Evolutionary conservation across 2,113 vertebrate genomes (phyloP), one percentile per base, ranked within the genome.

Genomic region (Dicentrarchus labrax): DNA sequence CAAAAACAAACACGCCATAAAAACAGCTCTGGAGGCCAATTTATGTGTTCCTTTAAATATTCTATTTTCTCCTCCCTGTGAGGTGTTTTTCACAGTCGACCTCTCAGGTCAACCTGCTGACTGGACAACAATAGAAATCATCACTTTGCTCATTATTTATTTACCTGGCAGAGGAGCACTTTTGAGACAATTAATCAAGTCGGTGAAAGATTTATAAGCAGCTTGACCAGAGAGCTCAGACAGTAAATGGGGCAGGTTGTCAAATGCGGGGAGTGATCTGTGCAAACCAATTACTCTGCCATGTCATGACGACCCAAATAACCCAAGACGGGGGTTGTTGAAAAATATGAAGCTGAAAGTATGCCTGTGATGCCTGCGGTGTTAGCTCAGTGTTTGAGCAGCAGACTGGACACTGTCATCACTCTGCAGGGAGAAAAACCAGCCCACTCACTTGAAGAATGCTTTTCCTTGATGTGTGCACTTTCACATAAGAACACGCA

Each of bases 161-260:
- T 94, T 93, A 95, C 89, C 88, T 92, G 87, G 86, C 79, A 73
- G 76, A 88, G 88, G 77, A 88, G 91, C 89, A 90, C 89, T 94
- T 93, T 82, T 90, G 83, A 91, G 90, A 92, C 93, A 90, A 94
- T 95, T 94, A 94, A 95, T 94, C 92, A 94, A 91, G 86, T 54
- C 76, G 24, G 61, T 93, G 90, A 94, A 94, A 94, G 92, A 93
- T 94, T 94, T 94, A 94, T 92, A 93, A 89, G 84, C 89, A 84
- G 87, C 87, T 92, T 90, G 91, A 93, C 91, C 83, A 45, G 78
- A 85, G 85, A 60, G 79, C 84, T 89, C 89, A 94, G 89, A 93
- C 88, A 90, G 89, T 87, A 89, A 94, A 93, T 91, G 91, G 92
- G 92, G 86, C 82, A 65, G 82, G 80, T 86, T 93, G 89, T 94